Evolutionary conservation across 2,888 invertebrate genomes (phyloP), one percentile per base, ranked within the genome.

Genomic region (Bombylius major): DNA sequence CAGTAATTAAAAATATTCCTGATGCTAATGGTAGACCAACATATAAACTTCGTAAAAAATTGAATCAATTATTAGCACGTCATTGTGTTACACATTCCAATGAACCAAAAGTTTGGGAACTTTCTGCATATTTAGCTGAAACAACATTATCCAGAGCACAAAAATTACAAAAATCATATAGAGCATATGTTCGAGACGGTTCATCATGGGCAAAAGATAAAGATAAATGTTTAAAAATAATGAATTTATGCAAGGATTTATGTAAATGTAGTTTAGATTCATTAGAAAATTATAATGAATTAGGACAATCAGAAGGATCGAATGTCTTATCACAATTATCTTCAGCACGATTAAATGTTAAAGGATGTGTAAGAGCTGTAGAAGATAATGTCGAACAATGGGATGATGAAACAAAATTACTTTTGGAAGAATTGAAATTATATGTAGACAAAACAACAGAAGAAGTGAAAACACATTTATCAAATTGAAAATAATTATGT

Each of bases 31-130:
- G 80, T 1, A 73, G 78, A 58, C 73, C 79, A 32, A 71, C 76
- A 51, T 60, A 65, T 60, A 65, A 74, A 56, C 62, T 70, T 61
- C 61, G 67, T 56, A 69, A 75, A 61, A 73, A 70, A 53, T 65
- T 66, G 51, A 69, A 60, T 1, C 66, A 64, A 4, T 51, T 75
- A 23, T 58, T 75, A 54, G 73, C 67, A 0, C 71, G 73, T 44
- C 69, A 73, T 54, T 72, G 74, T 49, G 62, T 72, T 4, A 69
- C 70, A 56, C 67, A 82, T 65, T 80, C 81, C 51, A 84, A 82
- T 62, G 84, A 86, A 65, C 81, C 86, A 0, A 79, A 83, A 57
- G 70, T 93, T 7, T 95, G 94, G 95, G 82, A 85, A 65, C 69
- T 90, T 58, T 91, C 94, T 65, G 86, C 90, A 0, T 78, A 84